Evolutionary conservation across 2,113 vertebrate species (phyloP).

Genomic region (Embiotoca jacksoni): DNA sequence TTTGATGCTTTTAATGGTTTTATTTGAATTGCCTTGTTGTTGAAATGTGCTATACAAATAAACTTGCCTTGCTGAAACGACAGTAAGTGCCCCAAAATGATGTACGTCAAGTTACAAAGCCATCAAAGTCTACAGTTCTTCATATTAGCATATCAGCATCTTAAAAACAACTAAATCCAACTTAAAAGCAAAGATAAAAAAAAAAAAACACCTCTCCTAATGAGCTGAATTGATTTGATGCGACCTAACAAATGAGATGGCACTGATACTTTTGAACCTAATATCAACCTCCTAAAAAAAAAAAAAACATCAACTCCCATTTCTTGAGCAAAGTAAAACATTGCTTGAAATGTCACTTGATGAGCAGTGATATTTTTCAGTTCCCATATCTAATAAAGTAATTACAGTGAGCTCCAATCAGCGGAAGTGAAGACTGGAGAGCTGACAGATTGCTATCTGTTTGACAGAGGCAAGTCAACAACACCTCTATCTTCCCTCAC

Average conservation of each 20-base stretch:
- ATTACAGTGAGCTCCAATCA: conserved; percentile 68
- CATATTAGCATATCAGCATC: background rate
- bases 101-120: background rate
- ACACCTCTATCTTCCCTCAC: conserved; percentile 70
- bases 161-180: no score
- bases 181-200: no score
- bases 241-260: background rate
- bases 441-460: conserved; percentile 72
- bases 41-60: no score
- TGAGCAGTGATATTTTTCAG: conserved; percentile 66
- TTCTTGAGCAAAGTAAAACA: conserved; percentile 37
- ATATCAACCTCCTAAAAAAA: conserved; percentile 4
- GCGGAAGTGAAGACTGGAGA: conserved; percentile 68
- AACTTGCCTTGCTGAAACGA: no score
- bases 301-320: background rate
- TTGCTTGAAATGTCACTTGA: conserved; percentile 60
- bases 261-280: background rate
- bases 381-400: conserved; percentile 65
- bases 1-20: no score
- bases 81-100: no score
- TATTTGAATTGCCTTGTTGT: no score
- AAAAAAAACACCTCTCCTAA: no score
- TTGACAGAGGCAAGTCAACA: conserved; percentile 78
- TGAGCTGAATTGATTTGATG: background rate
- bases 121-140: background rate